Conservation (phyloP, 2,888 invertebrate genomes). For the Drosophila histrio region DNA sequence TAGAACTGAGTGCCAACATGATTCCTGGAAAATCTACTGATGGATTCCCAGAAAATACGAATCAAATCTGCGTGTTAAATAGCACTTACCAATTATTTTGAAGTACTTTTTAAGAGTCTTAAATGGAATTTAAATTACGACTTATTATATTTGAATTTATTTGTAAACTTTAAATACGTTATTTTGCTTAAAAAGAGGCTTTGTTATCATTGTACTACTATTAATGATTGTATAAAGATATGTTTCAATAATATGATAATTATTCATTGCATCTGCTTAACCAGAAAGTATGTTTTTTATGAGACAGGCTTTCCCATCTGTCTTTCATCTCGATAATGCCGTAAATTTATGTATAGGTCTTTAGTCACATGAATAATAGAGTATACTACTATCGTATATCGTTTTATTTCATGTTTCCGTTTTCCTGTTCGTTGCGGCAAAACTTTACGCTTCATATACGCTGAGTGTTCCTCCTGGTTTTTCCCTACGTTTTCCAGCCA, state of each 20-base stretch:
- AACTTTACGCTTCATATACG: slow-evolving; percentile 68
- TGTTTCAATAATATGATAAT: neutral
- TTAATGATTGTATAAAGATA: neutral
- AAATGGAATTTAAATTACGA: neutral
- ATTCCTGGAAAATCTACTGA: neutral
- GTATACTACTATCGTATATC: slow-evolving; percentile 26
- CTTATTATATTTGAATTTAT: neutral
- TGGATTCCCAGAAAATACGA: neutral
- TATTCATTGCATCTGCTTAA: too few species aligned
- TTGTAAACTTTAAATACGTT: neutral
- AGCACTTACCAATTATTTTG: neutral
- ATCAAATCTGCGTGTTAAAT: neutral
- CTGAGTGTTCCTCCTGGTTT: slow-evolving; percentile 43
- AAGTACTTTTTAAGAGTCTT: neutral
- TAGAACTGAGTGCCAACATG: too few species aligned
- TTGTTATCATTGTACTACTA: neutral
- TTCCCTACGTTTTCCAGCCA: slow-evolving; percentile 70
- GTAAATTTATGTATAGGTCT: neutral
- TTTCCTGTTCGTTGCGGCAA: slow-evolving; percentile 28
- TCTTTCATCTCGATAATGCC: neutral
- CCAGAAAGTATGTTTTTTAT: neutral
- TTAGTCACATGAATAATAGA: slow-evolving; percentile 17
- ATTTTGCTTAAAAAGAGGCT: neutral
- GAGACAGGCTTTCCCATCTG: too few species aligned
- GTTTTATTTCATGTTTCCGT: slow-evolving; percentile 33